Evolutionary conservation across 2,888 invertebrate species (phyloP), one percentile per base, ranked within the genome.

Genomic region (Dryocosmus kuriphilus): DNA sequence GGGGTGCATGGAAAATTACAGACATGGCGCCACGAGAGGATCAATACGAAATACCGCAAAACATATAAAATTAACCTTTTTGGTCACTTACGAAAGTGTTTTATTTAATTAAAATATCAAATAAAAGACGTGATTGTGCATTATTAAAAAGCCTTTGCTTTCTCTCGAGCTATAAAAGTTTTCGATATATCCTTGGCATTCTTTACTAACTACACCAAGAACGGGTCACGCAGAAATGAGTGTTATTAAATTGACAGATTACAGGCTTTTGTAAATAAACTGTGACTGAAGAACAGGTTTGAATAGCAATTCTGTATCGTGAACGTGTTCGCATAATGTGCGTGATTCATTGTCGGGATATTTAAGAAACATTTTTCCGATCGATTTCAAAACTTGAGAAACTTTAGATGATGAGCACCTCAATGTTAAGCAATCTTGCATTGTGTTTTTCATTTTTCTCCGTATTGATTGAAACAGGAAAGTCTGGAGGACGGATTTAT

Each of bases 1-100:
- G 22, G 81, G 83, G 77, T 79, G 81, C 74, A 79, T 75, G 81
- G 80, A 82, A 86, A 84, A 83, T 82, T 82, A 84, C 80, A 60
- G 75, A 77, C 77, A 77, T 79, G 77, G 60, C 75, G 75, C 30
- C 46, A 41, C 2, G 16, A 41, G 9, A 41, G 9, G 41, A 41
- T 41, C 41, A 9, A 41, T 41, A 41, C 2, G 16, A 41, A 41
- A 41, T 16, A 16, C 41, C 41, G 16, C 16, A 9, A 41, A 14
- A 41, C 4, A 41, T 41, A 41, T 16, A 16, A 41, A 41, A 16
- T 9, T 7, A 41, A 2, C 9, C 41, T n/a, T n/a, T n/a, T n/a
- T n/a, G n/a, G n/a, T n/a, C n/a, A n/a, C n/a, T n/a, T n/a, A n/a
- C n/a, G n/a, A n/a, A n/a, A n/a, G n/a, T n/a, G n/a, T n/a, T 0